Evolutionary conservation across 2,113 vertebrate species (phyloP), one percentile per base, ranked within the genome.

Genomic region (Cinclus cinclus): DNA sequence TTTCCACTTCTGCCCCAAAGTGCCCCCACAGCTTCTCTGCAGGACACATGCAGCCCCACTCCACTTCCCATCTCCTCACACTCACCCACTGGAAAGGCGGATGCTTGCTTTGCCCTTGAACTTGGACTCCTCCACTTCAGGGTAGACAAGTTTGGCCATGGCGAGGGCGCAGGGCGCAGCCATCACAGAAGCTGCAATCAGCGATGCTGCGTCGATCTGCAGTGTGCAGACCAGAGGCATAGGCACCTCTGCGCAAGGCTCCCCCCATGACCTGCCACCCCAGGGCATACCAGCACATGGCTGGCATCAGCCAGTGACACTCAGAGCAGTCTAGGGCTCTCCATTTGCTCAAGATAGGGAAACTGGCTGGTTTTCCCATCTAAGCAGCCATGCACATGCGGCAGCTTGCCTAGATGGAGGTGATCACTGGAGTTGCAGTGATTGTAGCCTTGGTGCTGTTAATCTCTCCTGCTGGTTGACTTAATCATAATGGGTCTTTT

Each of bases 101-200:
- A 99, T 63, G 6, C 92, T 98, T 49, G 97, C 95, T 10, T 98
- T 68, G 39, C 94, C 97, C 92, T 95, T 98, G 79, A 98, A 98
- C 78, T 93, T 94, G 95, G 98, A 98, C 94, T 99, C 96, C 87
- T 99, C 98, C 47, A 98, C 98, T 95, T 99, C 99, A 0, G 99
- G 99, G 92, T 98, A 99, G 83, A 99, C 97, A 3, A 99, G 98
- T 90, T 99, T 99, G 77, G 99, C 98, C 33, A 99, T 98, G 33
- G 98, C 99, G 27, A 99, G 81, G 17, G 99, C 99, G 2, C 99
- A 99, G 1, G 99, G 99, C 0, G 99, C 99, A 6, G 99, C 99
- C 99, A 99, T 99, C 53, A 99, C 99, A 0, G 99, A 99, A 20
- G 99, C 99, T 5, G 99, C 98, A 0, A 99, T 99, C 94, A 99